phyloP scores from a whole-genome alignment of 2,888 invertebrate species.

The Eristalis pertinax region DNA sequence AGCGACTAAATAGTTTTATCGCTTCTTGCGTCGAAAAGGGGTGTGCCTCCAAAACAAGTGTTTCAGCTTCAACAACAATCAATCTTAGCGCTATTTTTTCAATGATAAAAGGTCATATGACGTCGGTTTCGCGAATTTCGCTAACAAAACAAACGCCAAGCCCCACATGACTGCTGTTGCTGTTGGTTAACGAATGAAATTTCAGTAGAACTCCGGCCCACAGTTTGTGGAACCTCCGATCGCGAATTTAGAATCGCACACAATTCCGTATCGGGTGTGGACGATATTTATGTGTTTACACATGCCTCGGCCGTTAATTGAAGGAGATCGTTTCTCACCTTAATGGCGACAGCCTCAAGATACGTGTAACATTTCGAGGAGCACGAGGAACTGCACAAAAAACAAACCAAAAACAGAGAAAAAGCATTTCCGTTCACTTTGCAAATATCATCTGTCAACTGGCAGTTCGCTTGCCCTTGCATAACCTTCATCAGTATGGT shows the following conservation, averaged over 20 bases:
- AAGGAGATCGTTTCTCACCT: background rate
- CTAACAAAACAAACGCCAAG: background rate
- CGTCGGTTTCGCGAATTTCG: background rate
- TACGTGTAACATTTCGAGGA: background rate
- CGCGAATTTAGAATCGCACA: background rate
- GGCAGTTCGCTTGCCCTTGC: conserved; percentile 5
- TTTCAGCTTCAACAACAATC: background rate
- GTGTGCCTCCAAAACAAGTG: background rate
- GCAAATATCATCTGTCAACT: background rate
- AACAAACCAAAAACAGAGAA: background rate
- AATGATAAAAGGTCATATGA: background rate
- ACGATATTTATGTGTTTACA: background rate
- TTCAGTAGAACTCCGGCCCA: background rate
- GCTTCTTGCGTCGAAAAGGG: background rate
- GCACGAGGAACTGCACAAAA: background rate
- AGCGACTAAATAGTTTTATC: background rate
- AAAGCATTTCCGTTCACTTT: background rate
- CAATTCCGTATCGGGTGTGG: background rate
- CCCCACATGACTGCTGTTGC: background rate
- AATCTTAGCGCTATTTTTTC: background rate
- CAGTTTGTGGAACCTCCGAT: background rate
- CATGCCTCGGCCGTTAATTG: background rate
- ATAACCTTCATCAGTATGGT: conserved; percentile 3
- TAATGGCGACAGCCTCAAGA: background rate
- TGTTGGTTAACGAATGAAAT: background rate